Percentiles rank a stretch among this genome's conserved stretches.
phyloP scores from a whole-genome alignment of 1,140 invertebrate genomes.

The Achatina immaculata region DNA sequence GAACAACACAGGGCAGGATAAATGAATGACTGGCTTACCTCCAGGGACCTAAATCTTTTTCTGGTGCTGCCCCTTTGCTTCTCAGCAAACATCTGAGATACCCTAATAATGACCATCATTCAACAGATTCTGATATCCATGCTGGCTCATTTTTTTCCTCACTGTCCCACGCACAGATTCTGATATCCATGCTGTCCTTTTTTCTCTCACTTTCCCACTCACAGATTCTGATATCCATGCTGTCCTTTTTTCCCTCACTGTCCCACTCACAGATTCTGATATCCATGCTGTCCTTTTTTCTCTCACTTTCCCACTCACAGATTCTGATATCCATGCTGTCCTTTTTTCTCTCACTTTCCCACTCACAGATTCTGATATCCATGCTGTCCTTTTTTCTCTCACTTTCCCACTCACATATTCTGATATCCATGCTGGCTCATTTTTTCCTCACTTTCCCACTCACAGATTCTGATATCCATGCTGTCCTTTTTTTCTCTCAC shows the following conservation, averaged over 20 bases:
- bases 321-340: not conserved
- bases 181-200: not conserved
- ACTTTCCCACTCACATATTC: not conserved
- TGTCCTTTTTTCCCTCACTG: not conserved
- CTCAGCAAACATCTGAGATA: too few relatives aligned
- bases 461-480: too few relatives aligned
- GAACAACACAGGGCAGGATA: too few relatives aligned
- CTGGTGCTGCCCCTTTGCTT: too few relatives aligned
- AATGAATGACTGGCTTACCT: too few relatives aligned
- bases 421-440: not conserved
- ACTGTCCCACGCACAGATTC: not conserved
- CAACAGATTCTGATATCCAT: not conserved
- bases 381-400: conserved; percentile 24
- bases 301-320: conserved; percentile 23
- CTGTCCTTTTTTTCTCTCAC: too few relatives aligned
- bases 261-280: conserved; percentile 1
- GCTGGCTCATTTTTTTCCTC: not conserved
- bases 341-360: conserved; percentile 32
- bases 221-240: not conserved
- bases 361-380: not conserved
- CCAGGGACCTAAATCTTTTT: too few relatives aligned
- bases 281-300: conserved; percentile 20
- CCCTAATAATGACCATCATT: not conserved
- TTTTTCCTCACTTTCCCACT: too few relatives aligned
- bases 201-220: not conserved